phyloP scores from a whole-genome alignment of 2,888 invertebrate species.

The Eudemis profundana region DNA sequence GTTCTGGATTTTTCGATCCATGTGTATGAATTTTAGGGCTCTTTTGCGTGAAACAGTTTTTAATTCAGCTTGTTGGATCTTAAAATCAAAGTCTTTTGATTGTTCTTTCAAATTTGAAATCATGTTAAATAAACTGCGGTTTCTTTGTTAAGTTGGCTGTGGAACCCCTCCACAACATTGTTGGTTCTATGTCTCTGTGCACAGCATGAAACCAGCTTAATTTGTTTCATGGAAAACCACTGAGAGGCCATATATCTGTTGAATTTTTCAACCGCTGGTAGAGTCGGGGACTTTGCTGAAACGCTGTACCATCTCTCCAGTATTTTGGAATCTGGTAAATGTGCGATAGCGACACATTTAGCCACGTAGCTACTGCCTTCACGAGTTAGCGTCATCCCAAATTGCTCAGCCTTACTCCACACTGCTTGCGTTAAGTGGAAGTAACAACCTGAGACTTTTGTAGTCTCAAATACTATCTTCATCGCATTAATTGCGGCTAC shows the following conservation, averaged over 20 bases:
- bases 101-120: too few relatives aligned
- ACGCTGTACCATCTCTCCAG: conserved; percentile 12
- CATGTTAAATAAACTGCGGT: too few relatives aligned
- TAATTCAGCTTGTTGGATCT: too few relatives aligned
- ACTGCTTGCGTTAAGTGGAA: conserved; percentile 1
- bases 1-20: too few relatives aligned
- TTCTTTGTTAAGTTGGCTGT: conserved; percentile 7
- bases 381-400: conserved; percentile 5
- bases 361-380: conserved; percentile 7
- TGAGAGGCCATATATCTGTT: background rate
- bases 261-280: conserved; percentile 5
- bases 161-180: conserved; percentile 17
- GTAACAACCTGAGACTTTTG: conserved; percentile 10
- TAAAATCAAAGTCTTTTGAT: too few relatives aligned
- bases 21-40: too few relatives aligned
- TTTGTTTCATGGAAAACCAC: conserved; percentile 12
- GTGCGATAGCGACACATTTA: conserved; percentile 7
- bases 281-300: conserved; percentile 13
- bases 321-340: conserved; percentile 12
- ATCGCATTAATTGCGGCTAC: conserved; percentile 11
- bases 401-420: background rate
- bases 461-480: too few relatives aligned
- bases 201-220: conserved; percentile 11
- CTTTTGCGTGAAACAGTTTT: too few relatives aligned
- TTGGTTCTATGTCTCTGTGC: conserved; percentile 10